Percentiles rank a stretch among this genome's conserved stretches.
phyloP scores from a whole-genome alignment of 2,113 vertebrate genomes.

The Raja brachyura region DNA sequence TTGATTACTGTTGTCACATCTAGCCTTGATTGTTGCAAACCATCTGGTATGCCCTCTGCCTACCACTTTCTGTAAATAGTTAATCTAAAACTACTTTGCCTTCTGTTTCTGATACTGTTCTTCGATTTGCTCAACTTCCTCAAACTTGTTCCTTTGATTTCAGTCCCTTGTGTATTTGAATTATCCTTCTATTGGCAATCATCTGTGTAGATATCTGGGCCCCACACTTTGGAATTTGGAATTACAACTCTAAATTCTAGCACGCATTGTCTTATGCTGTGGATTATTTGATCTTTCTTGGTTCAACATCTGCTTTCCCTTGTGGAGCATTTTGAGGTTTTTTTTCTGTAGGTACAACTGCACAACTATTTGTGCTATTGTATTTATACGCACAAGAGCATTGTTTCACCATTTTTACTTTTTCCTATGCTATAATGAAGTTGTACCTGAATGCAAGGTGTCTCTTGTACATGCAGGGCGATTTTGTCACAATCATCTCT shows the following conservation, averaged over 20 bases:
- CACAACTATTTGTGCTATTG: neutral
- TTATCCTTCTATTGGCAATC: neutral
- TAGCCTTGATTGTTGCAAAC: neutral
- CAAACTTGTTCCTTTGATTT: neutral
- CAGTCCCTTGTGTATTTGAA: neutral
- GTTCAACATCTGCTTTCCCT: neutral
- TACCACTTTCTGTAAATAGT: neutral
- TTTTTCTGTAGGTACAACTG: neutral
- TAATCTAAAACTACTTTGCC: neutral
- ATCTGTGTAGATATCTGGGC: neutral
- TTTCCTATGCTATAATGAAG: neutral
- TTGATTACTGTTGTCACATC: neutral
- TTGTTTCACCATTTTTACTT: neutral
- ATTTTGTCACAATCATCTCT: neutral
- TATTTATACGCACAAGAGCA: neutral
- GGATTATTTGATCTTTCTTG: neutral
- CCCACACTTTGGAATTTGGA: neutral
- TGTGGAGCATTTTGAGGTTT: neutral
- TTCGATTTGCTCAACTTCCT: neutral
- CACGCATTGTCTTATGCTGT: neutral
- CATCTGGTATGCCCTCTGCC: neutral
- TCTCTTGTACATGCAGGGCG: neutral
- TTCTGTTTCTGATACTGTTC: neutral
- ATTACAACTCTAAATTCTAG: neutral
- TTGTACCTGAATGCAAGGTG: neutral